Evolutionary conservation across 2,113 vertebrate genomes (phyloP).

Genomic region (Zingel zingel): DNA sequence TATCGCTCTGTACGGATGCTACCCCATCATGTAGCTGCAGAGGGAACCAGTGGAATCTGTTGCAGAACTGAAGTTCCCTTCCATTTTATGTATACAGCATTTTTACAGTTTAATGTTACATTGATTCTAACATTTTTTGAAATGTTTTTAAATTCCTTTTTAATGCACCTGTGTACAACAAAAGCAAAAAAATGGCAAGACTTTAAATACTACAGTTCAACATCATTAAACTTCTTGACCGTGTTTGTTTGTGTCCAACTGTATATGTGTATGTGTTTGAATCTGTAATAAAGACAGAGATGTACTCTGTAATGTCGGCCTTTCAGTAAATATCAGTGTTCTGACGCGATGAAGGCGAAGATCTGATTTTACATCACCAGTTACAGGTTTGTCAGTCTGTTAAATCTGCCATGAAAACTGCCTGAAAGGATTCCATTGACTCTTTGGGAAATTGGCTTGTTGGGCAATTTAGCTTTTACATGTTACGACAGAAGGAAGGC

Average conservation of each 20-base stretch:
- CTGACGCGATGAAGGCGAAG: neutral
- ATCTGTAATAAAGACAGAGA: slow-evolving; percentile 13
- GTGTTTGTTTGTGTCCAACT: neutral
- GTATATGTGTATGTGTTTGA: neutral
- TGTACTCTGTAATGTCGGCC: neutral
- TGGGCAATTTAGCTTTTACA: slow-evolving; percentile 67
- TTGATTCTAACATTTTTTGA: neutral
- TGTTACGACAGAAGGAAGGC: slow-evolving; percentile 43
- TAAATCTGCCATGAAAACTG: slow-evolving; percentile 53
- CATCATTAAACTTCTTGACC: neutral
- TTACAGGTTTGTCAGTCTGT: slow-evolving; percentile 12
- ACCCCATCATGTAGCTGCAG: slow-evolving; percentile 76
- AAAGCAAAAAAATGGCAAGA: neutral
- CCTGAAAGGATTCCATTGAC: slow-evolving; percentile 48
- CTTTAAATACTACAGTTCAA: slow-evolving; percentile 23
- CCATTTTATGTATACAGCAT: neutral
- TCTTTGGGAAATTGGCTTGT: slow-evolving; percentile 55
- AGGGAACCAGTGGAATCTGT: neutral
- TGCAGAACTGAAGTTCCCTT: accelerated
- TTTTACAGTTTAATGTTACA: neutral
- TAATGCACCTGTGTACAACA: neutral
- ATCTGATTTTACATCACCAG: slow-evolving; percentile 7
- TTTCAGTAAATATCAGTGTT: neutral
- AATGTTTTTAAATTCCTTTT: neutral
- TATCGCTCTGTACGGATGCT: slow-evolving; percentile 76